Conservation (phyloP, 2,888 invertebrate genomes). For the Folsomia manolachei region DNA sequence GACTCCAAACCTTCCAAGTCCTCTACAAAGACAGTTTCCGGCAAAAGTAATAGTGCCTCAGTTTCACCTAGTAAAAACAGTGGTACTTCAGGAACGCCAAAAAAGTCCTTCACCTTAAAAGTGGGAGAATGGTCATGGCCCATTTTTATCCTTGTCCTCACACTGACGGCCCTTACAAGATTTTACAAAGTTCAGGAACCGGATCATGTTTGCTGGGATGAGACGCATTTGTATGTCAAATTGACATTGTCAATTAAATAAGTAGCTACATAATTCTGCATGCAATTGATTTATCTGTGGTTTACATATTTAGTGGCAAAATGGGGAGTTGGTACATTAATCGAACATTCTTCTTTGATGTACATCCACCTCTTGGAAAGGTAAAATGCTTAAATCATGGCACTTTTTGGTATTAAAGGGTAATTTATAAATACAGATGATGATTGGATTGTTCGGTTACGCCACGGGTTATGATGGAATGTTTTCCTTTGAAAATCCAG, state of each 20-base stretch:
- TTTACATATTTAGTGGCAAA: too few relatives aligned
- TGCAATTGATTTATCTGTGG: too few relatives aligned
- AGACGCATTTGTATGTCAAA: slow-evolving; percentile 99
- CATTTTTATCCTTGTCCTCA: slow-evolving; percentile 64
- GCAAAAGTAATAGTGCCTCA: too few relatives aligned
- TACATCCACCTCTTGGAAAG: slow-evolving; percentile 95
- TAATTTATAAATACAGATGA: slow-evolving; percentile 66
- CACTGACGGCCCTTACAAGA: slow-evolving; percentile 70
- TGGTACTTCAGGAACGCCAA: too few relatives aligned
- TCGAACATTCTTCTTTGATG: slow-evolving; percentile 95
- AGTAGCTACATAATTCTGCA: too few relatives aligned
- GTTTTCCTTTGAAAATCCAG: slow-evolving; percentile 92
- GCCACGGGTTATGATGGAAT: slow-evolving; percentile 90
- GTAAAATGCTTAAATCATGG: slow-evolving; percentile 58
- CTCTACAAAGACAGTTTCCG: too few relatives aligned
- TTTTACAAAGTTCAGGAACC: slow-evolving; percentile 88
- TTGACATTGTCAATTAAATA: too few relatives aligned
- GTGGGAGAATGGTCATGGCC: slow-evolving; percentile 59
- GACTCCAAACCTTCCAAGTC: too few relatives aligned
- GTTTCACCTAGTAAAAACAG: too few relatives aligned
- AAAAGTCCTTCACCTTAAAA: too few relatives aligned
- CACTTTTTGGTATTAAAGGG: not conserved
- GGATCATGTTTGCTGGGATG: slow-evolving; percentile 96
- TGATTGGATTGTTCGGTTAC: slow-evolving; percentile 87
- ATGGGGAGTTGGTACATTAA: slow-evolving; percentile 99